These are phyloP conservation scores for Meteorus sp. DNA, from an alignment of 1,140 invertebrate species.

Conservation along the genomic window DNA sequence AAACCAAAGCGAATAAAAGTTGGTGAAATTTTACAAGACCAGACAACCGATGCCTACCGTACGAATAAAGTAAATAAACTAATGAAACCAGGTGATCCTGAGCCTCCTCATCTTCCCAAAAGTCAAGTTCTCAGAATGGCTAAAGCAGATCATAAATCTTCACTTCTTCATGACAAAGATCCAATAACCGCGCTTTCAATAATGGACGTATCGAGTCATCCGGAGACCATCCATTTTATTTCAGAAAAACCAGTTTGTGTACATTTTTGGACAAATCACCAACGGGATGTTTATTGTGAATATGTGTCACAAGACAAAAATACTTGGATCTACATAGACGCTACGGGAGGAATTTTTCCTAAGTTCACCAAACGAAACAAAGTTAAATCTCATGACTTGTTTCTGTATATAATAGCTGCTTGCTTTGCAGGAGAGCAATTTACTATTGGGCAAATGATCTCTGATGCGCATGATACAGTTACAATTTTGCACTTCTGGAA, in stretches of 20 bases:
- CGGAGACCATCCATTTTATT: slow-evolving; percentile 21
- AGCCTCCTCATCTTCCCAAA: slow-evolving; percentile 20
- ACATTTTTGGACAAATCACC: slow-evolving; percentile 31
- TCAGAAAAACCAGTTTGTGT: slow-evolving; percentile 26
- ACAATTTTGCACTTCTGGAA: slow-evolving; percentile 28
- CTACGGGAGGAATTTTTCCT: slow-evolving; percentile 28
- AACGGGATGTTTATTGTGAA: slow-evolving; percentile 23
- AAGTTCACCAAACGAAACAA: slow-evolving; percentile 23
- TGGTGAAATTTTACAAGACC: not conserved
- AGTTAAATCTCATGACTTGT: slow-evolving; percentile 21
- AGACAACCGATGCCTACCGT: not conserved
- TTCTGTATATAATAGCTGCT: slow-evolving; percentile 29
- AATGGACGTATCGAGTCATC: slow-evolving; percentile 15
- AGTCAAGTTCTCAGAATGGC: slow-evolving; percentile 13
- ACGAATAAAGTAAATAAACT: slow-evolving; percentile 12
- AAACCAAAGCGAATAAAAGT: not conserved
- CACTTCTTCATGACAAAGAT: slow-evolving; percentile 22
- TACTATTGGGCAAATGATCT: slow-evolving; percentile 31
- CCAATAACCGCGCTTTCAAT: slow-evolving; percentile 19
- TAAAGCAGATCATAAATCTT: slow-evolving; percentile 15
- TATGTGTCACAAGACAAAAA: slow-evolving; percentile 13
- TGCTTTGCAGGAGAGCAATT: slow-evolving; percentile 25
- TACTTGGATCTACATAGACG: slow-evolving; percentile 25
- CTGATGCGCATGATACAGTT: slow-evolving; percentile 30
- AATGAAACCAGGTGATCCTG: slow-evolving; percentile 18